Evolutionary conservation across 1,140 invertebrate species (phyloP).

Genomic region (Drosophila pallidifrons): DNA sequence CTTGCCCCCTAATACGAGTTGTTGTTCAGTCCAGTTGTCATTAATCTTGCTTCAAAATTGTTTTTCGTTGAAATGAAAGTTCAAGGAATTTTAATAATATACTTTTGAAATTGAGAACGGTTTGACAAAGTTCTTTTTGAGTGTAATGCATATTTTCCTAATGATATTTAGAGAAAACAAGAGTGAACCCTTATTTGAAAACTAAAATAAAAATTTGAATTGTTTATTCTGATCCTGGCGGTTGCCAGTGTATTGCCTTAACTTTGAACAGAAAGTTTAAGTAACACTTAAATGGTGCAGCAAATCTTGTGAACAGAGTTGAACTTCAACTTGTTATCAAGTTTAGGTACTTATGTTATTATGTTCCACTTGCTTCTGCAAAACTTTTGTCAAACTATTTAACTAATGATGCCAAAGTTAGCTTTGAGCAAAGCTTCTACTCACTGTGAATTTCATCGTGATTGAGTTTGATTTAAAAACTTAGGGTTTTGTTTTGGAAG

Average conservation of each 20-base stretch:
- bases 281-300: too few relatives aligned
- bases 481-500: not conserved
- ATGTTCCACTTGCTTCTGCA: too few relatives aligned
- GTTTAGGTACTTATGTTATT: too few relatives aligned
- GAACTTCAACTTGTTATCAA: too few relatives aligned
- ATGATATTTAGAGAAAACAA: too few relatives aligned
- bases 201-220: not conserved
- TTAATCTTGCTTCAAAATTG: conserved; percentile 6
- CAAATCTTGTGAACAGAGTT: too few relatives aligned
- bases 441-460: conserved; percentile 74
- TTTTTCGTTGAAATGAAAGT: not conserved
- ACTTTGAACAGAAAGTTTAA: too few relatives aligned
- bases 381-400: not conserved
- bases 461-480: conserved; percentile 11
- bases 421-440: conserved; percentile 10
- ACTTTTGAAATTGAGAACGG: not conserved
- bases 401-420: not conserved
- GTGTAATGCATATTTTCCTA: not conserved
- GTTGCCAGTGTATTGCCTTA: too few relatives aligned
- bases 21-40: not conserved
- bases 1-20: not conserved
- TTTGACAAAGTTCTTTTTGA: not conserved
- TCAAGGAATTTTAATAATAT: not conserved
- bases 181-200: too few relatives aligned
- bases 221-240: too few relatives aligned